These are phyloP conservation scores for Cololabis saira DNA, from an alignment of 2,113 vertebrate species.

Conservation along the genomic window DNA sequence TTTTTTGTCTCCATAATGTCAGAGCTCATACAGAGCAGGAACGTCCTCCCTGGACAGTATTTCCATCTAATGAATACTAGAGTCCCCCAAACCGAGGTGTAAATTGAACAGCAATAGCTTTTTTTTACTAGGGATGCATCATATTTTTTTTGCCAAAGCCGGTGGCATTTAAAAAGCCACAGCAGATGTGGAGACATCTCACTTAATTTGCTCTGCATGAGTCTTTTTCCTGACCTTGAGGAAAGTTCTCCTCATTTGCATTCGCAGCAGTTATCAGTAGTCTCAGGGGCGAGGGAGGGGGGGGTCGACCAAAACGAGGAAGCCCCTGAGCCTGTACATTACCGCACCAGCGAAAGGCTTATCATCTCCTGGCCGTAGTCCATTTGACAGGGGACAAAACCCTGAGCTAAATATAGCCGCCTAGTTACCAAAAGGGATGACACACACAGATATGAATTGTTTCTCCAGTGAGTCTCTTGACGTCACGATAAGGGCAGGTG, in stretches of 20 bases:
- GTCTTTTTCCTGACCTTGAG: constrained; percentile 70
- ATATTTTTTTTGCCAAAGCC: constrained; percentile 38
- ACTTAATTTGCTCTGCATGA: constrained; percentile 63
- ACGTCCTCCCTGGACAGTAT: too few species aligned
- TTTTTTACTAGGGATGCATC: constrained; percentile 31
- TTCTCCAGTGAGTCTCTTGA: too few species aligned
- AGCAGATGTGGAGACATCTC: constrained; percentile 38
- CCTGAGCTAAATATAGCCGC: constrained; percentile 63
- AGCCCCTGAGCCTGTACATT: constrained; percentile 55
- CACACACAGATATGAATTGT: neutral
- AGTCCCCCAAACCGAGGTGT: constrained; percentile 1
- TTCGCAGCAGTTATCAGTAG: constrained; percentile 56
- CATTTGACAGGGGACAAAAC: constrained; percentile 59
- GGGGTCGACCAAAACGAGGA: constrained; percentile 51
- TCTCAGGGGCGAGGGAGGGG: constrained; percentile 22
- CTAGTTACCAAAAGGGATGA: constrained; percentile 36
- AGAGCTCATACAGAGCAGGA: too few species aligned
- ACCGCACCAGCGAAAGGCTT: constrained; percentile 59
- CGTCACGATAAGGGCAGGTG: too few species aligned
- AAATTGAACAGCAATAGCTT: constrained; percentile 25
- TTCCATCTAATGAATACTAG: too few species aligned
- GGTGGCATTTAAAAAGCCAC: constrained; percentile 53
- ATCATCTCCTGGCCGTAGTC: constrained; percentile 57
- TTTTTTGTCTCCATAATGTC: too few species aligned
- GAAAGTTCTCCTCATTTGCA: constrained; percentile 69